phyloP scores from a whole-genome alignment of 2,888 invertebrate species.

The Drosophila pseudotalamancana region DNA sequence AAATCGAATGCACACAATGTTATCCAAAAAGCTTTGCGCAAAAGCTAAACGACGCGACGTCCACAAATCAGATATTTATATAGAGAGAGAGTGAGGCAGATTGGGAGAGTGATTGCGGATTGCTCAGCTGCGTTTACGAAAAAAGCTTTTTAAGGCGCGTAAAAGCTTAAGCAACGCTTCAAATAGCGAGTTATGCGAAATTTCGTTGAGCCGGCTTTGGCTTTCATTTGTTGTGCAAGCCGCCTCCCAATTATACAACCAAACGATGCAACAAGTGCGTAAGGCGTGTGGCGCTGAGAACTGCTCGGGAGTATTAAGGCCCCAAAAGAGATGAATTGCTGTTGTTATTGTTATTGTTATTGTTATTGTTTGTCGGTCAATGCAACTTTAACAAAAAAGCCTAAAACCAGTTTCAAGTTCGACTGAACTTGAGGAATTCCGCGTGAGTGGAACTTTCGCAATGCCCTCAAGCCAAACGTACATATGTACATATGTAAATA shows the following conservation, averaged over 20 bases:
- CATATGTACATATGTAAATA: slow-evolving; percentile 17
- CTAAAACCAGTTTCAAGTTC: slow-evolving; percentile 62
- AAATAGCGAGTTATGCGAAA: slow-evolving; percentile 53
- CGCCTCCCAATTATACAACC: slow-evolving; percentile 41
- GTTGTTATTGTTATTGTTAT: not conserved
- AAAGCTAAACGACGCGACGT: slow-evolving; percentile 18
- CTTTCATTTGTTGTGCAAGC: slow-evolving; percentile 54
- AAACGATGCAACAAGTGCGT: slow-evolving; percentile 24
- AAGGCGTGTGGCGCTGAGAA: slow-evolving; percentile 28
- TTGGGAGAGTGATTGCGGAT: slow-evolving; percentile 29
- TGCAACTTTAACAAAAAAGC: slow-evolving; percentile 21
- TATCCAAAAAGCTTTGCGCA: slow-evolving; percentile 17
- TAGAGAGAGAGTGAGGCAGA: not conserved
- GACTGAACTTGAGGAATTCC: slow-evolving; percentile 66
- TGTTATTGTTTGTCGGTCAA: not conserved
- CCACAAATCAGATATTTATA: not conserved
- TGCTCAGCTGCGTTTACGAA: not conserved
- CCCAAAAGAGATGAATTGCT: not conserved
- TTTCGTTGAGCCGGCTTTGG: slow-evolving; percentile 43
- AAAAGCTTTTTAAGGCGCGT: slow-evolving; percentile 21
- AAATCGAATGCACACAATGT: slow-evolving; percentile 18
- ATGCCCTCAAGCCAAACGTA: slow-evolving; percentile 37
- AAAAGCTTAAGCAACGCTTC: slow-evolving; percentile 27
- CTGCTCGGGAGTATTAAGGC: not conserved
- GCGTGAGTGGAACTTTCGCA: slow-evolving; percentile 58